Conservation (phyloP, 2,113 vertebrate species). For the Lutjanus erythropterus region DNA sequence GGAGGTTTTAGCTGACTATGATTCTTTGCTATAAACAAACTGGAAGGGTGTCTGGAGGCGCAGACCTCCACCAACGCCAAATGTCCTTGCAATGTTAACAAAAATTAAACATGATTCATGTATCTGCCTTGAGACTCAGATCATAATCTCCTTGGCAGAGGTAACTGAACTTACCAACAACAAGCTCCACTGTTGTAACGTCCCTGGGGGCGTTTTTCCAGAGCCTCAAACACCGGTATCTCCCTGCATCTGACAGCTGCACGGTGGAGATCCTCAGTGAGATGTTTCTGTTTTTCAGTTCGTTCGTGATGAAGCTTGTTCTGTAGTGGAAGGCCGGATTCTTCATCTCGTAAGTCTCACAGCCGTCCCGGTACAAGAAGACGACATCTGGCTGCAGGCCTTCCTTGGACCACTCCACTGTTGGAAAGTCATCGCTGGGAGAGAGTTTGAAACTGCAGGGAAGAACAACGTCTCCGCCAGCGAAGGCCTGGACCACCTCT, state of each 20-base stretch:
- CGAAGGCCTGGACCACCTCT: not conserved
- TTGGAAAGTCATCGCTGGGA: not conserved
- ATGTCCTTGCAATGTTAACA: no score
- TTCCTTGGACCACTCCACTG: conserved; percentile 54
- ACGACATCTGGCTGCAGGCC: not conserved
- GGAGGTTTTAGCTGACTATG: not conserved
- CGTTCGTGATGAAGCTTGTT: not conserved
- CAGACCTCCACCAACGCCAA: no score
- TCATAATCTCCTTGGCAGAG: no score
- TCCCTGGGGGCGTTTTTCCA: rapidly evolving
- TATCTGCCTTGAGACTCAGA: no score
- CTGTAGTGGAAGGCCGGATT: conserved; percentile 21
- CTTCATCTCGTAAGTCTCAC: conserved; percentile 34
- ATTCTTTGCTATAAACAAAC: not conserved
- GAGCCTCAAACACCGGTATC: not conserved
- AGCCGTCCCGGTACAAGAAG: conserved; percentile 40
- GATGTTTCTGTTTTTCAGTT: not conserved
- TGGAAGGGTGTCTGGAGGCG: no score
- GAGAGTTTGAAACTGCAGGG: conserved; percentile 19
- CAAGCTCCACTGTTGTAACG: not conserved
- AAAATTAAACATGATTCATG: no score
- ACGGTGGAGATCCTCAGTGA: conserved; percentile 50
- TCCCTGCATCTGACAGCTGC: conserved; percentile 34
- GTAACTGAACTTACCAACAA: conserved; percentile 18
- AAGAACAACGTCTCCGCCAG: not conserved